Evolutionary conservation across 2,797 vertebrate species (phyloP).

Genomic region (Lacerta viridis): DNA sequence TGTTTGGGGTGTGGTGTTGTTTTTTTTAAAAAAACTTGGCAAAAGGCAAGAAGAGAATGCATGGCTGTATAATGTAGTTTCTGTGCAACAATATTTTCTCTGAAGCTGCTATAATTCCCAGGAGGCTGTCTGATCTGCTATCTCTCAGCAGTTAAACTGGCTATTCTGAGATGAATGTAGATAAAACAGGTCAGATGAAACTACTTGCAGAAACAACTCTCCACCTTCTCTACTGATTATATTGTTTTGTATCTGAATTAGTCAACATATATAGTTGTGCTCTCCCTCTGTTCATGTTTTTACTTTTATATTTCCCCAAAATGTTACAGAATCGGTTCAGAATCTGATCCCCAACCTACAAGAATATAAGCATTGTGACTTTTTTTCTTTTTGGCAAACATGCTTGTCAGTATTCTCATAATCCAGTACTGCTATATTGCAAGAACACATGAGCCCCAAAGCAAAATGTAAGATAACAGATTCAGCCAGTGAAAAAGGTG

Average conservation of each 20-base stretch:
- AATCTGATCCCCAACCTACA: slow-evolving; percentile 39
- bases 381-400: slow-evolving; percentile 53
- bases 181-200: slow-evolving; percentile 8
- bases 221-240: not conserved
- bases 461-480: slow-evolving; percentile 81
- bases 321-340: slow-evolving; percentile 41
- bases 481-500: slow-evolving; percentile 84
- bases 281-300: slow-evolving; percentile 11
- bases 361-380: slow-evolving; percentile 65
- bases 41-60: not conserved
- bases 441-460: slow-evolving; percentile 72
- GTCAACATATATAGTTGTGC: not conserved
- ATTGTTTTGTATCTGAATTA: slow-evolving; percentile 11
- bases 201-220: not conserved
- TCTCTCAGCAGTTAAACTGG: not conserved
- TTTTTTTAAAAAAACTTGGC: not conserved
- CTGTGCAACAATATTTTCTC: not conserved
- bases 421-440: slow-evolving; percentile 71
- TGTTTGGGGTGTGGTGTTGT: no score
- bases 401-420: slow-evolving; percentile 61
- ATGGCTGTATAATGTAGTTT: not conserved
- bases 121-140: not conserved
- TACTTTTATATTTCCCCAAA: slow-evolving; percentile 48
- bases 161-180: not conserved
- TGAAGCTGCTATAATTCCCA: not conserved